Evolutionary conservation across 1,140 invertebrate genomes (phyloP), one percentile per base, ranked within the genome.

Genomic region (Zaprionus africanus): DNA sequence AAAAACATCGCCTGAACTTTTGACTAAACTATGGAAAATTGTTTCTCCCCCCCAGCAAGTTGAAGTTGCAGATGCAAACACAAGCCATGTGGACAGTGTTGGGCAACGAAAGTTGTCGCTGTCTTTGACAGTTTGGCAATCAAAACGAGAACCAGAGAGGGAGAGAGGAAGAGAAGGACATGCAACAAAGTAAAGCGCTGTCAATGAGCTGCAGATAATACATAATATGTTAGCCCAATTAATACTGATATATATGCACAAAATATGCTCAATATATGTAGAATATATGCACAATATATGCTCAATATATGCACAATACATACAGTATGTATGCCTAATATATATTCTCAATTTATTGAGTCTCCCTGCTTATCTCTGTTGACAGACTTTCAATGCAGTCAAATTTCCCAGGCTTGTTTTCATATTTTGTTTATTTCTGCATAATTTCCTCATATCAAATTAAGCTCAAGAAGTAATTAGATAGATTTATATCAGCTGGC

Each of bases 1-100:
- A 1, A 46, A 38, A 56, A 56, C 26, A 61, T 46, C 41, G 59
- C 19, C 38, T 22, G 38, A 13, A 69, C n/a, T 38, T 61, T 61
- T 61, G 66, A 69, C 60, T 60, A 54, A 69, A 69, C 58, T 61
- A 61, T 61, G 43, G 15, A 69, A 69, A 53, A 12, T 49, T 19
- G 24, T 53, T 64, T 69, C 43, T 22, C 11, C 36, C 36, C 36
- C 22, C 22, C 36, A 38, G 22, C 17, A 51, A 51, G 19, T 51
- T 24, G 9, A 7, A 51, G 11, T 24, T 51, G 7, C 9, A 46
- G 41, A 46, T 24, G 22, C 19, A 1, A 49, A 49, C 17, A 49
- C 46, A 41, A 41, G 38, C 17, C 31, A 34, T 51, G 46, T 13
- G 19, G 46, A 19, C 46, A 51, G 46, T 51, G 46, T 51, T 51